phyloP scores from a whole-genome alignment of 2,113 vertebrate species.

The Nanorana parkeri region DNA sequence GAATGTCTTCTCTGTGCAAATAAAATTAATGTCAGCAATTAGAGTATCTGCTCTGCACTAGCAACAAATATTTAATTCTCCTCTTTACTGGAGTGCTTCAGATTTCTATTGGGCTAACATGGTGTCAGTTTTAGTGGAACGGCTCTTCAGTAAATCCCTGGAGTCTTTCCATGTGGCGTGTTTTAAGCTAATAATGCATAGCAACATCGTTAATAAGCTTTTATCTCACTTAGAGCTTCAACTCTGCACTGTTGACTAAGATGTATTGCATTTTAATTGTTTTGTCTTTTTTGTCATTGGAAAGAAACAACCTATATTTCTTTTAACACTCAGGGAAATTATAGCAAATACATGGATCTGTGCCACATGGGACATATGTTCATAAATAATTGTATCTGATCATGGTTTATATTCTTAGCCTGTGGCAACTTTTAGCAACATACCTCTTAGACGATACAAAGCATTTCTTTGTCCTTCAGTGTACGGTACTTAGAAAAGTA shows the following conservation, averaged over 20 bases:
- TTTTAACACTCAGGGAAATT: not conserved
- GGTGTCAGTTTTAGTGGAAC: not conserved
- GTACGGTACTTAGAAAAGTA: no score
- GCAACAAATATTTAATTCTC: not conserved
- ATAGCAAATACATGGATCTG: not conserved
- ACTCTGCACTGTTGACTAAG: not conserved
- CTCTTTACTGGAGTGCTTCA: constrained; percentile 3
- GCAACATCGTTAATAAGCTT: constrained; percentile 14
- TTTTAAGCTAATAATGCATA: constrained; percentile 20
- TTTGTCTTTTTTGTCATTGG: not conserved
- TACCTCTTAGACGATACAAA: no score
- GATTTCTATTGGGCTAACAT: constrained; percentile 1
- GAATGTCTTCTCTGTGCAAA: constrained; percentile 7
- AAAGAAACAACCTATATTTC: not conserved
- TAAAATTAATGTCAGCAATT: constrained; percentile 20
- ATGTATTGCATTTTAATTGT: constrained; percentile 27
- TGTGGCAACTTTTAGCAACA: no score
- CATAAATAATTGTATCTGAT: no score
- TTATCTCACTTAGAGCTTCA: constrained; percentile 17
- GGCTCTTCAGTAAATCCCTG: constrained; percentile 20
- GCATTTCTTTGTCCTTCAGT: no score
- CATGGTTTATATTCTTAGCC: no score
- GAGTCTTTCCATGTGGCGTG: constrained; percentile 4
- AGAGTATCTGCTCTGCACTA: not conserved
- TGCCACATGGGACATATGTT: no score